Base-by-base conservation (phyloP, 2,888 invertebrate species). In the Phymatocera aterrima region DNA sequence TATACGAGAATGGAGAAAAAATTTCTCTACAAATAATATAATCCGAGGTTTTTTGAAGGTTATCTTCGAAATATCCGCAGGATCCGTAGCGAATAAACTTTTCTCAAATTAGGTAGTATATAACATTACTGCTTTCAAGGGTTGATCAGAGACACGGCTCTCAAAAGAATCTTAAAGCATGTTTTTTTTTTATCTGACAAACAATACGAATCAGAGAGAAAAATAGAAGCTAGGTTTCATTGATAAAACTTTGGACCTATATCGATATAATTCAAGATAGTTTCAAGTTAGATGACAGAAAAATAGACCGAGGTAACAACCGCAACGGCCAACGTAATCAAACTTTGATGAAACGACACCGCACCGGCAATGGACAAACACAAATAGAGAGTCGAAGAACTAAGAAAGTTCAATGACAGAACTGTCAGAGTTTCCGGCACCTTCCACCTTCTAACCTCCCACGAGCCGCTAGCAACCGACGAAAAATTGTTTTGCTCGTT, bases 391-490 rank as follows among this genome's bases (percentile, higher is more conserved):
- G n/a, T n/a, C n/a, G n/a, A n/a, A n/a, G n/a, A n/a, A n/a, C n/a
- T n/a, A n/a, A n/a, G n/a, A 72, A 64, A 37, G 34, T 28, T 48
- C 43, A 48, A 8, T 48, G 72, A 72, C 72, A 48, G 72, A 24
- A 34, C 48, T n/a, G 70, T 31, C 51, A 3, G 15, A 15, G 24
- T 18, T 34, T 72, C 51, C 34, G 70, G 51, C 18, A 31, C 18
- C 5, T 51, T 18, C 70, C 51, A n/a, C n/a, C n/a, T n/a, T n/a
- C n/a, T n/a, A n/a, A n/a, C n/a, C n/a, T n/a, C n/a, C n/a, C n/a
- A 4, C 31, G 10, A 21, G 12, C 4, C 10, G 3, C 51, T 31
- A 10, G 34, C n/a, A 51, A 31, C 51, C 8, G n/a, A n/a, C n/a
- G n/a, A 60, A 70, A 31, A 21, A 28, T 31, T 18, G 3, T 4